Evolutionary conservation across 2,113 vertebrate species (phyloP).

Genomic region (Boleophthalmus pectinirostris): DNA sequence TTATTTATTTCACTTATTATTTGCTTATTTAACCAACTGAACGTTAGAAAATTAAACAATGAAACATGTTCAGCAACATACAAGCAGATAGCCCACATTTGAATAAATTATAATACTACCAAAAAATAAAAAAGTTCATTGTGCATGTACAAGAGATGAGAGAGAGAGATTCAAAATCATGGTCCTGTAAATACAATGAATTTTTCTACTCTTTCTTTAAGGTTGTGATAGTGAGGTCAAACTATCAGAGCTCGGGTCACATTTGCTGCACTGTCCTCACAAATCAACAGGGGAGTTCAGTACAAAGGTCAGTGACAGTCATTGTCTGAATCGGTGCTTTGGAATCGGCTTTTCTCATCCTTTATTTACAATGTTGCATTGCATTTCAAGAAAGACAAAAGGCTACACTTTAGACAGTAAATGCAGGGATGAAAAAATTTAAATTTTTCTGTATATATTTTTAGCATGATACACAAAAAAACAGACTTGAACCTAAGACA

Average conservation of each 20-base stretch:
- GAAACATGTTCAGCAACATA: too few relatives aligned
- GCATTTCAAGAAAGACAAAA: constrained; percentile 14
- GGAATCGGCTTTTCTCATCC: constrained; percentile 44
- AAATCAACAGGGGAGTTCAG: constrained; percentile 62
- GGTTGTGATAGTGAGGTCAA: constrained; percentile 61
- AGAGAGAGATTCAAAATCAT: neutral
- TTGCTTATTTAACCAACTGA: too few relatives aligned
- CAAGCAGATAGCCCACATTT: too few relatives aligned
- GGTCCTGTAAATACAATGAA: neutral
- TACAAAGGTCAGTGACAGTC: constrained; percentile 66
- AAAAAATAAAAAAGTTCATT: too few relatives aligned
- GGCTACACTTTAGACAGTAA: constrained; percentile 18
- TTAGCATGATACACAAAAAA: neutral
- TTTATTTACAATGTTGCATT: constrained; percentile 53
- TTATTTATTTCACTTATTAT: too few relatives aligned
- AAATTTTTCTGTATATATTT: neutral
- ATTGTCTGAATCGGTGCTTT: constrained; percentile 33
- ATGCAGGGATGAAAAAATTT: neutral
- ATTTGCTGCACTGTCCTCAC: constrained; percentile 57
- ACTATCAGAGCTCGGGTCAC: constrained; percentile 65
- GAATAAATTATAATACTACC: too few relatives aligned
- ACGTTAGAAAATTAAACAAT: too few relatives aligned
- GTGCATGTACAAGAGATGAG: too few relatives aligned
- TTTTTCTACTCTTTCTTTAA: constrained; percentile 30
- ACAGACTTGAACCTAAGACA: neutral